Base-by-base conservation (phyloP, 2,888 invertebrate genomes). In the Tortricodes alternella region DNA sequence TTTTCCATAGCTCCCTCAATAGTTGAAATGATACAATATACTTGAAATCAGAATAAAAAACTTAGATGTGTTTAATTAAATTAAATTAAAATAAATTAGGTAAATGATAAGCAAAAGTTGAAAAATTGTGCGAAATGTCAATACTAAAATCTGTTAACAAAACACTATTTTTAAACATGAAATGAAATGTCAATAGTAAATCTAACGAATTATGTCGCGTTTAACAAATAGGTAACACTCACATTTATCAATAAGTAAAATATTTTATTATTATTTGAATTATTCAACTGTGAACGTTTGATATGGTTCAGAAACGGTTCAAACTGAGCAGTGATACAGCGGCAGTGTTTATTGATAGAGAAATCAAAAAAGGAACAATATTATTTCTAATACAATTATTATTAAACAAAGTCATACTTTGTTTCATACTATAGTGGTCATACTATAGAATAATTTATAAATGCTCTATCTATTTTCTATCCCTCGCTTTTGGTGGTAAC, bases 401-500 rank as follows among this genome's bases (percentile, higher is more conserved):
- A 46, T 27, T 49, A 49, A 38, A 38, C 56, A 52, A 52, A 32
- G 32, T 46, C 51, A 58, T 58, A 58, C 50, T 58, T 35, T 58
- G 57, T 52, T 46, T 15, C 16, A 18, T 21, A n/a, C n/a, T n/a
- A n/a, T n/a, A n/a, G n/a, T n/a, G n/a, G n/a, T n/a, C 23, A 34
- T 56, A 56, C 39, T 15, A 27, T 46, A 58, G 11, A 57, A 49
- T 35, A 58, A 52, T 58, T 53, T 70, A 71, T 78, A 78, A 78
- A 78, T 78, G 78, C 76, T 75, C 71, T 71, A 67, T 64, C 62
- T 61, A 61, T 62, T 58, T 49, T 60, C 62, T 64, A 70, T 67
- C 65, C 69, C 61, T 66, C 68, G 70, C 13, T 48, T 66, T 65
- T 65, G 61, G 61, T 53, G 61, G 62, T 57, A 62, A 58, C 59